Conservation (phyloP, 2,888 invertebrate genomes). For the Scaptomyza reducta region DNA sequence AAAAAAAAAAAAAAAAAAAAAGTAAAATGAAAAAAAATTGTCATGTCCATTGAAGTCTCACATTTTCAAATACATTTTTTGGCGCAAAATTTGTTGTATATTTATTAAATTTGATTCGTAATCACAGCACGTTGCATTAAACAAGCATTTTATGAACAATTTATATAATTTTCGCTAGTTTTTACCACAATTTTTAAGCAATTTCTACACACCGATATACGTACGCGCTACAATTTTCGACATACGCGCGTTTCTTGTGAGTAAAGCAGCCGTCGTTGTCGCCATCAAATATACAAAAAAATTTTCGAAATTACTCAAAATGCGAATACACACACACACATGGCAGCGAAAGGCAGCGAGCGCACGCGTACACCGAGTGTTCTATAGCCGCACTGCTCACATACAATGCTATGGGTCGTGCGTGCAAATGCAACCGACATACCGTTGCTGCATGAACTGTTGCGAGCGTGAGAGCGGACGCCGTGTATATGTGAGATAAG, state of each 20-base stretch:
- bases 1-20: slow-evolving; percentile 70
- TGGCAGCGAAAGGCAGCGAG: slow-evolving; percentile 48
- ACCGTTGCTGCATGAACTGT: slow-evolving; percentile 31
- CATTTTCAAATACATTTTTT: slow-evolving; percentile 80
- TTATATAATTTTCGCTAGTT: slow-evolving; percentile 71
- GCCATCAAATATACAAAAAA: slow-evolving; percentile 83
- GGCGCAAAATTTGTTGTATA: slow-evolving; percentile 58
- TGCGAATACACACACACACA: slow-evolving; percentile 70
- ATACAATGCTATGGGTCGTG: slow-evolving; percentile 27
- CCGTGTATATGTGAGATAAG: slow-evolving; percentile 39
- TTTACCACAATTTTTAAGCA: slow-evolving; percentile 80
- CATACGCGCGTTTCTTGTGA: slow-evolving; percentile 84
- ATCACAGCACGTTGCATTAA: slow-evolving; percentile 61
- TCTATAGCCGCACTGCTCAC: slow-evolving; percentile 49
- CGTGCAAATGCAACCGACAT: slow-evolving; percentile 54
- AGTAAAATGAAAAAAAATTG: slow-evolving; percentile 52
- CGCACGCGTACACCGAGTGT: slow-evolving; percentile 61
- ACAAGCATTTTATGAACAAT: slow-evolving; percentile 66
- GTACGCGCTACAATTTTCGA: slow-evolving; percentile 80
- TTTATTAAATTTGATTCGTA: slow-evolving; percentile 57
- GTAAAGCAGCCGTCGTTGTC: slow-evolving; percentile 79
- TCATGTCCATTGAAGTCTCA: slow-evolving; percentile 81
- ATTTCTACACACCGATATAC: slow-evolving; percentile 80
- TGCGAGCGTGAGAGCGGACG: slow-evolving; percentile 52
- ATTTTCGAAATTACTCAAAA: slow-evolving; percentile 82